Evolutionary conservation across 2,797 vertebrate genomes (phyloP).

Genomic region (Aselliscus stoliczkanus): DNA sequence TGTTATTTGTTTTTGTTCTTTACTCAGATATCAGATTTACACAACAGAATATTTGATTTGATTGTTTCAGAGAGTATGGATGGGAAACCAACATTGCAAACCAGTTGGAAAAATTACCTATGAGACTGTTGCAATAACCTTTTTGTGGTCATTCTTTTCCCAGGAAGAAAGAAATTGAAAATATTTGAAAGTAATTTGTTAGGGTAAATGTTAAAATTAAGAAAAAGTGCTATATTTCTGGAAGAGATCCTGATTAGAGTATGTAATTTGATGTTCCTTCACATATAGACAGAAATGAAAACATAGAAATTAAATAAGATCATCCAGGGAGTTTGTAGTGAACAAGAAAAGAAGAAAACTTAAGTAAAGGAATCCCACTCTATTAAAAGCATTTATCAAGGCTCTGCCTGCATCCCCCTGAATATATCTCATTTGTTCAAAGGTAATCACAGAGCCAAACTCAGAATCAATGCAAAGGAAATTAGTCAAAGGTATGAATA

Average conservation of each 20-base stretch:
- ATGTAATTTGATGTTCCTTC: not conserved
- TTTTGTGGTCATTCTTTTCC: not conserved
- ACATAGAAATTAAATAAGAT: not conserved
- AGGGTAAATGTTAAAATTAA: not conserved
- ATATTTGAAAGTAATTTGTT: not conserved
- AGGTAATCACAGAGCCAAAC: not conserved
- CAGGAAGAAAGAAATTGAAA: not conserved
- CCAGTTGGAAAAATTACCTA: not conserved
- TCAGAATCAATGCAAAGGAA: not conserved
- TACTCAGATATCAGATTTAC: not conserved
- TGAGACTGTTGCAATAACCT: not conserved
- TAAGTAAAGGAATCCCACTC: not conserved
- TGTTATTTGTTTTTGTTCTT: not conserved
- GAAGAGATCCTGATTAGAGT: not conserved
- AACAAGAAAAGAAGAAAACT: not conserved
- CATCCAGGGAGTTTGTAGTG: not conserved
- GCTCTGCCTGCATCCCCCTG: not conserved
- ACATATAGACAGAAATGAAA: not conserved
- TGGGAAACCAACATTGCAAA: not conserved
- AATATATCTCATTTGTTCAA: not conserved
- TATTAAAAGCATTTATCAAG: not conserved
- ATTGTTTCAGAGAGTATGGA: not conserved
- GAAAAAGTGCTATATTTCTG: not conserved
- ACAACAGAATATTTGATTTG: not conserved
- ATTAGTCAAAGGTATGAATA: not conserved